These are phyloP conservation scores for Macroglossus sobrinus DNA, from an alignment of 2,113 vertebrate species.

Conservation along the genomic window DNA sequence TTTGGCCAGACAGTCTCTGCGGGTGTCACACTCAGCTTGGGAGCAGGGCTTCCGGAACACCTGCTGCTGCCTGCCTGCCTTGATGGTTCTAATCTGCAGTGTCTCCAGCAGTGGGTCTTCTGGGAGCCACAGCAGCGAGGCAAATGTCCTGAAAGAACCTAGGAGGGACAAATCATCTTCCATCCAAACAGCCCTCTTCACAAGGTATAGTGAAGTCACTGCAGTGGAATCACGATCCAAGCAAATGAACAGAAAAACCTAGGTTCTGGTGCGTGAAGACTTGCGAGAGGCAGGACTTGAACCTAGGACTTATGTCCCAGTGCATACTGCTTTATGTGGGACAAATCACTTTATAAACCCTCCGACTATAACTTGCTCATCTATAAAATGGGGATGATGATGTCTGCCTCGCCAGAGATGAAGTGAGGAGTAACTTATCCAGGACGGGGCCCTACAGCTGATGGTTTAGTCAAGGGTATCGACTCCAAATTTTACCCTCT, in stretches of 20 bases:
- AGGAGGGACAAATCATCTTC: neutral
- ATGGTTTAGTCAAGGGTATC: neutral
- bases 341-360: neutral
- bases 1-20: slow-evolving; percentile 96
- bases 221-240: neutral
- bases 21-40: slow-evolving; percentile 87
- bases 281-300: neutral
- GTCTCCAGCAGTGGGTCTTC: slow-evolving; percentile 83
- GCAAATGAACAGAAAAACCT: neutral
- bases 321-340: neutral
- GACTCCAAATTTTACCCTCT: neutral
- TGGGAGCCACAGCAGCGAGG: slow-evolving; percentile 86
- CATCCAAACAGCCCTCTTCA: neutral
- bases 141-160: slow-evolving; percentile 85
- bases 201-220: neutral
- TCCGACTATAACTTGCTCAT: neutral
- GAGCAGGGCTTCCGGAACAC: slow-evolving; percentile 92
- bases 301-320: neutral
- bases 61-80: slow-evolving; percentile 90
- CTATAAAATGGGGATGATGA: neutral
- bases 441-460: neutral
- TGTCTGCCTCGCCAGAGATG: neutral
- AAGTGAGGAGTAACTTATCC: neutral
- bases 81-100: slow-evolving; percentile 87
- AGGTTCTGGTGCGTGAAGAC: neutral